Percentiles rank a stretch among this genome's conserved stretches.
These are phyloP conservation scores for Peromyscus attwateri DNA, from an alignment of 2,797 vertebrate genomes.

Conservation along the genomic window DNA sequence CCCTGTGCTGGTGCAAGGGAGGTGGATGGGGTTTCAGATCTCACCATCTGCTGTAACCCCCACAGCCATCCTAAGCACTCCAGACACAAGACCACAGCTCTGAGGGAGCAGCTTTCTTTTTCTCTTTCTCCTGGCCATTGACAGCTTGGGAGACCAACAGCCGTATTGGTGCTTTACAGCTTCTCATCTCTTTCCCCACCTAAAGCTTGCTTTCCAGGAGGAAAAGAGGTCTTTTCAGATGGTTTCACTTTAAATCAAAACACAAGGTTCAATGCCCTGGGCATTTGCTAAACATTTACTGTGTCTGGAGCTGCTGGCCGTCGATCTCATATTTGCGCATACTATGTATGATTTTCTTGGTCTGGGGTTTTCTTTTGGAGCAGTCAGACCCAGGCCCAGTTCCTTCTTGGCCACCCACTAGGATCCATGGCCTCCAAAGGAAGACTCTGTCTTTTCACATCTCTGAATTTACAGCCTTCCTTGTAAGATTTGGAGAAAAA, in stretches of 20 bases:
- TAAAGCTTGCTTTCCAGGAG: constrained; percentile 58
- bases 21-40: not conserved
- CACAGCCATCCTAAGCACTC: not conserved
- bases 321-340: not conserved
- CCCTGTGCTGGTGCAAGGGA: not conserved
- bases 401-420: not conserved
- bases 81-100: not conserved
- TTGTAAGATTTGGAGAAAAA: constrained; percentile 7
- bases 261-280: not conserved
- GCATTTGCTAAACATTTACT: constrained; percentile 25
- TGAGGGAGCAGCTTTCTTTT: not conserved
- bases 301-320: not conserved
- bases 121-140: not conserved
- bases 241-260: constrained; percentile 66
- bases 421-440: not conserved
- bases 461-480: constrained; percentile 23
- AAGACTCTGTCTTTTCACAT: not conserved
- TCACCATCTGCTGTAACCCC: not conserved
- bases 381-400: not conserved
- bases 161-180: not conserved
- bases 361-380: not conserved
- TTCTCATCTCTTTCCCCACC: not conserved
- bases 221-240: constrained; percentile 40
- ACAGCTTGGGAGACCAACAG: not conserved
- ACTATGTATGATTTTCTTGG: not conserved